These are phyloP conservation scores for Dysdera silvatica DNA, from an alignment of 1,140 invertebrate species.

Conservation along the genomic window DNA sequence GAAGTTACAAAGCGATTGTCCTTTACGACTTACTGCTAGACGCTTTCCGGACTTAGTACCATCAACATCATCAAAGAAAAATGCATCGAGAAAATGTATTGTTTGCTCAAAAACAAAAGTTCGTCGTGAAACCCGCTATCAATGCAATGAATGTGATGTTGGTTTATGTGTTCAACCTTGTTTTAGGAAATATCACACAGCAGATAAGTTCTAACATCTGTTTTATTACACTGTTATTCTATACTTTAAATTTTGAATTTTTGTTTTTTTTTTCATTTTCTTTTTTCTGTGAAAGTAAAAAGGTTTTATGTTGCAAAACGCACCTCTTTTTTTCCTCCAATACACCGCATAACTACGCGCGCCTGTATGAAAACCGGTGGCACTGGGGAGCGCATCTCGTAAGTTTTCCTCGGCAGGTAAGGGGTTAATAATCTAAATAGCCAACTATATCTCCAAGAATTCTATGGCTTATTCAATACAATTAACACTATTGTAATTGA, in stretches of 20 bases:
- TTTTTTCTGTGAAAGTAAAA: neutral
- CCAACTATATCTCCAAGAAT: too few relatives aligned
- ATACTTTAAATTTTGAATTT: neutral
- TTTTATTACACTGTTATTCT: neutral
- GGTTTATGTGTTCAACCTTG: neutral
- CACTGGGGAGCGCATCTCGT: neutral
- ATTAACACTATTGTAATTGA: too few relatives aligned
- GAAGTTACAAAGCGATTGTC: neutral
- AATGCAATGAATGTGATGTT: constrained; percentile 1
- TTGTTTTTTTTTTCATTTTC: neutral
- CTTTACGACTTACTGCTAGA: neutral
- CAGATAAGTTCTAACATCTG: neutral
- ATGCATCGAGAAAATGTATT: constrained; percentile 3
- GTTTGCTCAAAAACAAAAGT: neutral
- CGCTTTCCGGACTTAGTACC: neutral
- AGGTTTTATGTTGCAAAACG: neutral
- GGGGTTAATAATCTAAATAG: too few relatives aligned
- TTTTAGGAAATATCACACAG: too few relatives aligned
- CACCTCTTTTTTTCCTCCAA: neutral
- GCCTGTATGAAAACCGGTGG: constrained; percentile 2
- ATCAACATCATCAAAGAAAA: neutral
- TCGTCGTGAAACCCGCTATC: neutral
- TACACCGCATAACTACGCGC: constrained; percentile 1
- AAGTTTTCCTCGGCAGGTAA: neutral
- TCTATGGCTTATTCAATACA: too few relatives aligned